Percentiles rank a stretch among this genome's conserved stretches.
phyloP scores from a whole-genome alignment of 2,888 invertebrate species.

The Andricus curvator region DNA sequence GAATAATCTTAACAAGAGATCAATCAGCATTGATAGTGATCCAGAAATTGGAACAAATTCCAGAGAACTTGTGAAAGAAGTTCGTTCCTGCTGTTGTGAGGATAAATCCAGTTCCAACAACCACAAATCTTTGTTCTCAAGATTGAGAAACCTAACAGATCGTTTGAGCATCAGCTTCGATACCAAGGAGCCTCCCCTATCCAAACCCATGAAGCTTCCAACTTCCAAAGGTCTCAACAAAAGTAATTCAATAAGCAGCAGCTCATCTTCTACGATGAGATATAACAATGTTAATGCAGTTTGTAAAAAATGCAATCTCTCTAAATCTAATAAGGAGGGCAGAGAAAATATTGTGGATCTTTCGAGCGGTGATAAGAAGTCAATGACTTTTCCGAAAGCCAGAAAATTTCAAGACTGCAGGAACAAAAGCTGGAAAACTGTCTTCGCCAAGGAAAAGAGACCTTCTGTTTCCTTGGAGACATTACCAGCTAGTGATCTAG shows the following conservation, averaged over 20 bases:
- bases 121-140: slow-evolving; percentile 79
- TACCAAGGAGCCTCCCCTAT: slow-evolving; percentile 73
- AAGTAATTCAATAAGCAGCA: slow-evolving; percentile 66
- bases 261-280: slow-evolving; percentile 51
- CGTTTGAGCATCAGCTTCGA: slow-evolving; percentile 79
- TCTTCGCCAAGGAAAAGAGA: slow-evolving; percentile 74
- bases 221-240: slow-evolving; percentile 65
- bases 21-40: slow-evolving; percentile 53
- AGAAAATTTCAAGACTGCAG: slow-evolving; percentile 71
- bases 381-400: slow-evolving; percentile 75
- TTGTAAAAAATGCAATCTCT: slow-evolving; percentile 72
- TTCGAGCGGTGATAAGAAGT: slow-evolving; percentile 68
- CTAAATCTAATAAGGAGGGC: slow-evolving; percentile 60
- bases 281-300: slow-evolving; percentile 57
- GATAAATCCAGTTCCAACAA: slow-evolving; percentile 71
- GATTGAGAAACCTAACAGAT: slow-evolving; percentile 81
- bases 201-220: slow-evolving; percentile 60
- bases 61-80: slow-evolving; percentile 49
- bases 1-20: slow-evolving; percentile 58
- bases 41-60: slow-evolving; percentile 54
- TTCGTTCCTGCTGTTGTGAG: slow-evolving; percentile 66
- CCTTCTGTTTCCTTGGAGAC: slow-evolving; percentile 74
- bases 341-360: slow-evolving; percentile 62
- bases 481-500: slow-evolving; percentile 61
- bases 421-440: slow-evolving; percentile 73